A percentile compares a stretch with the other conserved stretches of the same genome.
Conservation (phyloP, 2,888 invertebrate genomes). For the Boloria euphrosyne region DNA sequence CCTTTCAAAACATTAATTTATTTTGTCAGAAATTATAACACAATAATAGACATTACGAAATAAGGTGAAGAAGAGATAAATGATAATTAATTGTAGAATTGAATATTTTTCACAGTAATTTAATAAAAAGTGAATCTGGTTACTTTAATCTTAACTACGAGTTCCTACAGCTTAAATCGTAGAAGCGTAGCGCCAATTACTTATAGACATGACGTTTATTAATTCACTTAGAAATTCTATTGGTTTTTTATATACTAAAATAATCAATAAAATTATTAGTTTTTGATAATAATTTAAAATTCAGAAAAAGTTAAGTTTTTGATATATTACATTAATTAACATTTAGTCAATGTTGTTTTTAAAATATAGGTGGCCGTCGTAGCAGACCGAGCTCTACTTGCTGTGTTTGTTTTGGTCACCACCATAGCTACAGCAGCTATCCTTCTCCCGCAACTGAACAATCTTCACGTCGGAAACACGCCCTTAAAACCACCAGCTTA, state of each 20-base stretch:
- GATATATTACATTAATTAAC: background rate
- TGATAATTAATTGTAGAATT: no score
- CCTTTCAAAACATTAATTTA: background rate
- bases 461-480: slow-evolving; percentile 76
- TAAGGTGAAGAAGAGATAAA: no score
- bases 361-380: slow-evolving; percentile 86
- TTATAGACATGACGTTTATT: background rate
- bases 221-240: background rate
- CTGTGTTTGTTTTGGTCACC: slow-evolving; percentile 89
- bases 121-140: background rate
- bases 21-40: background rate
- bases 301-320: no score
- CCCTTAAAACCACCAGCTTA: slow-evolving; percentile 73
- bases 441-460: slow-evolving; percentile 85
- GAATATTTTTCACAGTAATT: background rate
- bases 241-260: background rate
- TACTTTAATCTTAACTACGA: background rate
- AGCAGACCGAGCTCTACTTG: slow-evolving; percentile 89
- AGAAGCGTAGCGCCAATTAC: background rate
- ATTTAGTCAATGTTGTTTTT: background rate
- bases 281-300: no score
- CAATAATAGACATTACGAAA: no score
- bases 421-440: slow-evolving; percentile 90
- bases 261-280: no score
- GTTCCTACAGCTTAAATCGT: background rate